Evolutionary conservation across 2,888 invertebrate genomes (phyloP), one percentile per base, ranked within the genome.

Genomic region (Lepidochrysops patricia): DNA sequence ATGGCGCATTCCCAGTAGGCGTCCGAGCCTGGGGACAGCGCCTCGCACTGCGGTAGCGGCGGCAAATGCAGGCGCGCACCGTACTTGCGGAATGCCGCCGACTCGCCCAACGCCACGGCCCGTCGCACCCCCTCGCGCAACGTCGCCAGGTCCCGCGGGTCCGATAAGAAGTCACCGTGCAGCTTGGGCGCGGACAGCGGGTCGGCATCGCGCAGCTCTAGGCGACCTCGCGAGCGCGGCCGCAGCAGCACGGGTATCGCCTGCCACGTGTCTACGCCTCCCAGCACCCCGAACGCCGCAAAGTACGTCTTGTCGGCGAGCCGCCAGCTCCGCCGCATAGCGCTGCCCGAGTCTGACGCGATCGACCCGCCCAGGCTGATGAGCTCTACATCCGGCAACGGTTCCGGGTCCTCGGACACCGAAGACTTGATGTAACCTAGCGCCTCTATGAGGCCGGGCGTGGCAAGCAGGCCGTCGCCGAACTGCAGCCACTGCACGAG

Each of bases 121-220:
- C 91, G 91, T 72, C 92, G 93, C 3, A 93, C 86, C 23, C 92
- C 93, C 61, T 90, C 90, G 27, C 92, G 79, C 15, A 93, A 66
- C 0, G 91, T 91, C 13, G 87, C 84, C 52, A 93, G 75, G 68
- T 96, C 91, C 60, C 90, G 86, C 12, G 91, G 91, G 72, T 95
- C 91, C 0, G 91, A 89, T 61, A 96, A 91, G 73, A 96, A 97
- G 69, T 97, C 95, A 0, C 95, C 94, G 69, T 94, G 92, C 61
- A 97, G 90, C 62, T 93, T 89, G 0, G 97, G 96, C 71, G 93
- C 91, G 1, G 94, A 92, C 58, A 92, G 90, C 0, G 96, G 95
- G 81, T 96, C 92, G n/a, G 90, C 91, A 32, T 94, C 93, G 67
- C 91, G 91, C 0, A 98, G 88, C 73, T 90, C 91, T 0, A 96